These are phyloP conservation scores for Drosophila paulistorum DNA, from an alignment of 1,140 invertebrate genomes.

Conservation along the genomic window DNA sequence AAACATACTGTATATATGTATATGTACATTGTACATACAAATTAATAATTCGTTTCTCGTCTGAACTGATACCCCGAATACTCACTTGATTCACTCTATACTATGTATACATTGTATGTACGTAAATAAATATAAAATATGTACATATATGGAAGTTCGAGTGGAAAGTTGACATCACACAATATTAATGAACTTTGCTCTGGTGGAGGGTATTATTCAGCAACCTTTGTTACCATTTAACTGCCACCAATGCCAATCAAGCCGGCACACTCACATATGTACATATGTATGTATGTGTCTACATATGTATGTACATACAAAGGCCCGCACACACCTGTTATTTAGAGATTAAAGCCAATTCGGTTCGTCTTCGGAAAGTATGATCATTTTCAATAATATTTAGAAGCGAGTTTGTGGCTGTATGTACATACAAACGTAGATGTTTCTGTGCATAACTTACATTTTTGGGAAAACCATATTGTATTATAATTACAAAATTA, in stretches of 20 bases:
- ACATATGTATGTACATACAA: background rate
- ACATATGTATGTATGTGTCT: no score
- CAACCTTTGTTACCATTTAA: conserved; percentile 11
- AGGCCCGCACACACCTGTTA: background rate
- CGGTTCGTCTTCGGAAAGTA: background rate
- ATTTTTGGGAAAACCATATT: background rate
- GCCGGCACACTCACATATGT: background rate
- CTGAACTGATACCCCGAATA: background rate
- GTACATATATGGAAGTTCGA: background rate
- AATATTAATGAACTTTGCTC: conserved; percentile 4
- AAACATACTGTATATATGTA: no score
- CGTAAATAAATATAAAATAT: background rate
- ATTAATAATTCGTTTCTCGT: background rate
- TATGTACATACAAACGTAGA: background rate
- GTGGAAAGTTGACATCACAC: conserved; percentile 1
- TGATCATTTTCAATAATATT: background rate
- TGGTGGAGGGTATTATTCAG: conserved; percentile 6
- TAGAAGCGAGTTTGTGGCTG: background rate
- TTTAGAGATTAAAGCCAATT: conserved; percentile 2
- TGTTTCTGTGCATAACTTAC: background rate
- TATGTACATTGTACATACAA: background rate
- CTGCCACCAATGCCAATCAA: background rate
- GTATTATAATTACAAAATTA: background rate
- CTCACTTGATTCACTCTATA: no score
- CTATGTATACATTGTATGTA: no score